phyloP scores from a whole-genome alignment of 2,113 vertebrate species.

The Triplophysa rosa region DNA sequence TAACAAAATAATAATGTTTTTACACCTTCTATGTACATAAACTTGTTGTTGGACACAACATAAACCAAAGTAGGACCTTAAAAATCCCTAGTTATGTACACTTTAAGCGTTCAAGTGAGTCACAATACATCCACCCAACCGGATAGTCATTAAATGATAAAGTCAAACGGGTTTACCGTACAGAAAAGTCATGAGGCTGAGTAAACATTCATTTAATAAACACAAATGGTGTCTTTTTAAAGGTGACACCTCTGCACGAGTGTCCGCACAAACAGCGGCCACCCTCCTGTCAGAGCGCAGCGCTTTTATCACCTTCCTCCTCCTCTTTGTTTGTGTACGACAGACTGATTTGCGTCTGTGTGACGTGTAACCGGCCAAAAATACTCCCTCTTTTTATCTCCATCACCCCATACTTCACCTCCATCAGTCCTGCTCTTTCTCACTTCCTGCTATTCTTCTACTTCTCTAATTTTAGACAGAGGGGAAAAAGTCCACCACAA shows the following conservation, averaged over 20 bases:
- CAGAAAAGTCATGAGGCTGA: background rate
- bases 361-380: conserved; percentile 51
- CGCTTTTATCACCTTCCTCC: conserved; percentile 48
- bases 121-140: too few species aligned
- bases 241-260: conserved; percentile 3
- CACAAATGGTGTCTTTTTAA: background rate
- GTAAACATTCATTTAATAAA: background rate
- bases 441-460: conserved; percentile 49
- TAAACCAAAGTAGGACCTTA: too few species aligned
- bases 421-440: conserved; percentile 42
- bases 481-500: conserved; percentile 30
- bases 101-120: too few species aligned
- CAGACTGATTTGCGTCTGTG: conserved; percentile 48
- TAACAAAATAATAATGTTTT: too few species aligned
- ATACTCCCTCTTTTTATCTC: conserved; percentile 56
- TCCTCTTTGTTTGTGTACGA: conserved; percentile 50
- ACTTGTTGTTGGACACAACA: too few species aligned
- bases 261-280: background rate
- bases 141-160: too few species aligned
- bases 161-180: too few species aligned
- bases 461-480: conserved; percentile 50
- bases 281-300: conserved; percentile 14
- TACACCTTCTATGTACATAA: too few species aligned
- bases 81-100: too few species aligned
- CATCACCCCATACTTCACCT: conserved; percentile 46